Conservation (phyloP, 2,888 invertebrate genomes). For the Unio pictorum region DNA sequence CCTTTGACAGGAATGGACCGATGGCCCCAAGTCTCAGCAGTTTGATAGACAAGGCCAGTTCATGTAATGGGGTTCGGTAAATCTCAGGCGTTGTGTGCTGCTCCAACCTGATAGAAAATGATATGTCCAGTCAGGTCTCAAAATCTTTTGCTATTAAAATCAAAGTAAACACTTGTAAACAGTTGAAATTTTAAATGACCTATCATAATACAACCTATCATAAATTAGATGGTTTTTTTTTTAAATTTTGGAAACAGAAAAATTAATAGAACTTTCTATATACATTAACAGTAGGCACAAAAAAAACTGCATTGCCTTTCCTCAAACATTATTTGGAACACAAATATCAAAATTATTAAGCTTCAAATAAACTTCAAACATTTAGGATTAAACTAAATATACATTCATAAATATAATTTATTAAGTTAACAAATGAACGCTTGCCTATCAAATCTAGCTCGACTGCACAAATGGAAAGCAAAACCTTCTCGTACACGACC, state of each 20-base stretch:
- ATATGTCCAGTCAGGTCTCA: too few relatives aligned
- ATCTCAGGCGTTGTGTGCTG: constrained; percentile 96
- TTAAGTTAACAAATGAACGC: constrained; percentile 4
- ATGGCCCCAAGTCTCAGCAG: constrained; percentile 91
- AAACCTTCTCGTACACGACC: constrained; percentile 95
- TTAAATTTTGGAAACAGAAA: too few relatives aligned
- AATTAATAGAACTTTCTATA: too few relatives aligned
- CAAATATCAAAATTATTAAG: neutral
- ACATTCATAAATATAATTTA: neutral
- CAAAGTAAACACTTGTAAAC: too few relatives aligned
- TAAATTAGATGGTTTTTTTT: too few relatives aligned
- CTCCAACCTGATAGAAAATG: constrained; percentile 69
- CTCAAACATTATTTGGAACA: neutral
- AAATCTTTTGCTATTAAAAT: too few relatives aligned
- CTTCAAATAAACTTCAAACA: neutral
- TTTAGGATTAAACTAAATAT: neutral
- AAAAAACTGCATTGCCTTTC: too few relatives aligned
- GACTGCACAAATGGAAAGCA: constrained; percentile 91
- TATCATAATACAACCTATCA: too few relatives aligned
- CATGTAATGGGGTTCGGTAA: constrained; percentile 96
- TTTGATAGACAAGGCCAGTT: constrained; percentile 92
- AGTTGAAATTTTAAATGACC: too few relatives aligned
- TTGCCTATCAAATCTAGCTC: constrained; percentile 71
- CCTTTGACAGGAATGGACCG: constrained; percentile 93
- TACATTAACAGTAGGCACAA: too few relatives aligned